Conservation (phyloP, 1,140 invertebrate species). For the Hestina assimilis region DNA sequence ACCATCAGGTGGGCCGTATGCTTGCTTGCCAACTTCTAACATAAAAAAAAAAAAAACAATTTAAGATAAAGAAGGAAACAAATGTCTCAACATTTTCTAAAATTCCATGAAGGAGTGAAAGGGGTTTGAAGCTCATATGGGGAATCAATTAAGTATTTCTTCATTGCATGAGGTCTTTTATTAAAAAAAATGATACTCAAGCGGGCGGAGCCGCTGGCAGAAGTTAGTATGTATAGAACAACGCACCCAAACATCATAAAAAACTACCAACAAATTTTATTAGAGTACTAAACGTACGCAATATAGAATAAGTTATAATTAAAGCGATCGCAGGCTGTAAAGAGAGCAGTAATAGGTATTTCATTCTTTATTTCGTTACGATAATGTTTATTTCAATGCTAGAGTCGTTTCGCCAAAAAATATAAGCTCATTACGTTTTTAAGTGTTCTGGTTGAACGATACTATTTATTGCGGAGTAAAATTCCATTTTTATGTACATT, state of each 20-base stretch:
- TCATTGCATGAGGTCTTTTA: no score
- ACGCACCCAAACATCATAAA: conserved; percentile 22
- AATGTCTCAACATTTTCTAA: no score
- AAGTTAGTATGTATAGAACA: not conserved
- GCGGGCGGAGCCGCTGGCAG: no score
- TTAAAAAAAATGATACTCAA: no score
- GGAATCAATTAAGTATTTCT: no score
- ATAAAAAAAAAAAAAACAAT: no score
- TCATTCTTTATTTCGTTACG: conserved; percentile 50
- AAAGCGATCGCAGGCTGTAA: conserved; percentile 54
- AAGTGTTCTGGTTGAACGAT: not conserved
- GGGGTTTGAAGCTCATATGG: no score
- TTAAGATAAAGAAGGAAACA: no score
- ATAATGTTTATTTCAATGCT: conserved; percentile 49
- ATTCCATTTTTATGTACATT: not conserved
- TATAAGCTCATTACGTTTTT: conserved; percentile 13
- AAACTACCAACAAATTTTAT: conserved; percentile 40
- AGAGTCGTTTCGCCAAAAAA: conserved; percentile 18
- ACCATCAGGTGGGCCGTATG: no score
- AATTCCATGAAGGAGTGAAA: no score
- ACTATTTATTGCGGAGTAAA: not conserved
- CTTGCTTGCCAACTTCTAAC: no score
- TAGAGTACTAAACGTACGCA: conserved; percentile 44
- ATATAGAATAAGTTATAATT: conserved; percentile 52
- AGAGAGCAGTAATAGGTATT: conserved; percentile 55